phyloP scores from a whole-genome alignment of 2,888 invertebrate genomes.

The Stomorhina lunata region DNA sequence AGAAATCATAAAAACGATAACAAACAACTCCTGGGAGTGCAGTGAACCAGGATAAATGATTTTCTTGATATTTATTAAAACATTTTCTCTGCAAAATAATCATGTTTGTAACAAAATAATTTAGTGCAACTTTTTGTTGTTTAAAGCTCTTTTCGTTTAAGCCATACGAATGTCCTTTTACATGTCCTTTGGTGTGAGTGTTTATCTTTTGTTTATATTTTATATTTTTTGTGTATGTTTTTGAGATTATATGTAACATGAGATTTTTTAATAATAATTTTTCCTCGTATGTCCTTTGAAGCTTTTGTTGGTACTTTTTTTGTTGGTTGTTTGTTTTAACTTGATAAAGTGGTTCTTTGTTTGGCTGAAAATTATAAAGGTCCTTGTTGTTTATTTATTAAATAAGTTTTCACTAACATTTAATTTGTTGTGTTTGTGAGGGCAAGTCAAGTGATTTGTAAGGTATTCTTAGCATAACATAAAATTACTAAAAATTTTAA shows the following conservation, averaged over 20 bases:
- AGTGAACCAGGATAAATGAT: constrained; percentile 15
- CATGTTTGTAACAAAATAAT: too few species aligned
- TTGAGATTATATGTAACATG: too few species aligned
- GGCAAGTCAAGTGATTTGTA: too few species aligned
- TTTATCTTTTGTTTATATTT: background rate
- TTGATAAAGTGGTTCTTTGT: background rate
- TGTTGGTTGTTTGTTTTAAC: background rate
- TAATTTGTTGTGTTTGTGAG: too few species aligned
- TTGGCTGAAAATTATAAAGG: background rate
- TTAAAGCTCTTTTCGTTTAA: background rate
- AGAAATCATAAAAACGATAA: too few species aligned
- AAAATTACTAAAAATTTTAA: too few species aligned
- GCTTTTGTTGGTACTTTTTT: background rate
- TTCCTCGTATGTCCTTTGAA: background rate
- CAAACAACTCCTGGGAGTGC: constrained; percentile 2
- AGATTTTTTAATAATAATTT: background rate
- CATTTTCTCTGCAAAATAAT: too few species aligned
- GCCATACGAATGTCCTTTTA: constrained; percentile 5
- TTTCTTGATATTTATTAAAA: background rate
- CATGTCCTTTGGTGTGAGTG: background rate
- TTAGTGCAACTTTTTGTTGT: background rate
- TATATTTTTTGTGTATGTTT: background rate
- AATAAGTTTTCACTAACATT: too few species aligned
- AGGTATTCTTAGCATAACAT: too few species aligned
- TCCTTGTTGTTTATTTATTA: background rate